Evolutionary conservation across 2,888 invertebrate genomes (phyloP), one percentile per base, ranked within the genome.

Genomic region (Plusia festucae): DNA sequence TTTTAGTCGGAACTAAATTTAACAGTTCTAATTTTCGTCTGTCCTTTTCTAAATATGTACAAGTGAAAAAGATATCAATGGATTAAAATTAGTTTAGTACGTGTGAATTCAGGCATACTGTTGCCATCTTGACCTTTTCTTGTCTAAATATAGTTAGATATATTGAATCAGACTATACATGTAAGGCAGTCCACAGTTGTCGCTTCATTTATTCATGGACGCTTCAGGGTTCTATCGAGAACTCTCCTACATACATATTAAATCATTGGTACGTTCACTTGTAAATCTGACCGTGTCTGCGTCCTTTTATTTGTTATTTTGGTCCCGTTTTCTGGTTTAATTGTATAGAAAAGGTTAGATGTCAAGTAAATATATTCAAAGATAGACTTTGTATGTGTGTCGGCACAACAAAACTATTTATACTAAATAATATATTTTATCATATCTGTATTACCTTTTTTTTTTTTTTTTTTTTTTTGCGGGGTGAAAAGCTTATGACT

Each of bases 271-370:
- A 49, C 59, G 60, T 32, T 34, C 30, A 40, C 20, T n/a, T 52
- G 63, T 76, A 76, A 76, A 76, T 76, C 75, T 73, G 77, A 76
- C 75, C 77, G 72, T n/a, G n/a, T 60, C 65, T 60, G 60, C 67
- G 56, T 60, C 40, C 32, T 64, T 63, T 52, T 76, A 40, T 77
- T 78, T 78, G 78, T 77, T 68, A 64, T 51, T 51, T 53, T 52
- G 51, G 54, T 24, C 46, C 34, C 58, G 49, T 61, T 70, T 75
- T 75, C 46, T 22, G 54, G 51, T 0, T 16, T 11, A n/a, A 44
- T 51, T 54, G 52, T 60, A 52, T 60, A 30, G 8, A 30, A 30
- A 30, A 30, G 30, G 24, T 24, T 24, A 24, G 30, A 30, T 30
- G 30, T 30, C 30, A 30, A 30, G 30, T 9, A 9, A 30, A 30